Evolutionary conservation across 2,113 vertebrate species (phyloP), one percentile per base, ranked within the genome.

Genomic region (Rhinolophus sinicus): DNA sequence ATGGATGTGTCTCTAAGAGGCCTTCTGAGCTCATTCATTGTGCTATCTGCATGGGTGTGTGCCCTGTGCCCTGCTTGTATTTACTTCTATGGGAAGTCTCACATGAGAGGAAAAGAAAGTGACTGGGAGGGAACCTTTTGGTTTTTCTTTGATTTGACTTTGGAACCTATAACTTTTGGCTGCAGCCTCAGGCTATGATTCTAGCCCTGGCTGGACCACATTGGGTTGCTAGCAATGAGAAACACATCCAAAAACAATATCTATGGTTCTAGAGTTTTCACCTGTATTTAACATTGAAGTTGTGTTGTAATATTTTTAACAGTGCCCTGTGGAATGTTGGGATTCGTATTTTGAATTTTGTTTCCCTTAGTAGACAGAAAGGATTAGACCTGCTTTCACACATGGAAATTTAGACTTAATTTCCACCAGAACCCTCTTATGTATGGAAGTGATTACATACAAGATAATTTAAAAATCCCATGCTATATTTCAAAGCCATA

Each of bases 301-400:
- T 54, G 4, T 73, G 50, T 60, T 65, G 33, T 77, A 78, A 56
- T 88, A 60, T 72, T 75, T 92, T 94, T 78, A 83, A 38, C 50
- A 72, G 3, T 65, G 89, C 72, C 38, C 44, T 75, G 10, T 35
- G 15, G 3, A 76, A 60, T 84, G 1, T 21, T 72, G 84, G 24
- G 30, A 35, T 77, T 18, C 2, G 30, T 40, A 67, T 67, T 72
- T 76, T 76, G 33, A 87, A 67, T 73, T 92, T 87, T 85, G 26
- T 73, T 95, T 88, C 54, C 14, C 44, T 88, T 60, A 69, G 65
- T 26, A 86, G 78, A 12, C 88, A 92, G 21, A 85, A 93, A 84
- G 44, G 15, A 75, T 81, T 95, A 86, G 30, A 58, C 24, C 19
- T 70, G 26, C 13, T 93, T 97, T 95, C 11, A 67, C 54, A 28